Base-by-base conservation (phyloP, 53 echinoderm and acorn worm species). In the Echinometra lucunter region DNA sequence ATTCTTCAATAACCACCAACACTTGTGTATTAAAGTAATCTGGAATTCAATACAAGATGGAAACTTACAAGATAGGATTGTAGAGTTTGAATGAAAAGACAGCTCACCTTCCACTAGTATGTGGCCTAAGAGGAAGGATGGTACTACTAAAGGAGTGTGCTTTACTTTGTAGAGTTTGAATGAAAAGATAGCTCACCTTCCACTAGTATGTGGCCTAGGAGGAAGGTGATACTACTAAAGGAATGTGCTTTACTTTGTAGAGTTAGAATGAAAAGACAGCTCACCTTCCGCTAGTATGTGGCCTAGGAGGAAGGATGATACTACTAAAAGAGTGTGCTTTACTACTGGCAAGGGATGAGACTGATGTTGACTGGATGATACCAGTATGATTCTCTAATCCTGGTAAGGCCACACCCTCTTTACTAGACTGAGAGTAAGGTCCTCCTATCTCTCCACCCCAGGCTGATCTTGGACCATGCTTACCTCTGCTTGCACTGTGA, bases 401-500 rank as follows among this genome's bases (percentile, higher is more conserved):
- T 5, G 96, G 96, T 15, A 96, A 88, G 25, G 81, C 96, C 44
- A 94, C 60, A 38, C 66, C 45, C n/a, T 94, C 45, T n/a, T 92
- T 92, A 23, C 91, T 45, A 19, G 92, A 66, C 17, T 11, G 40
- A 1, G 57, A 49, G 70, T 89, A 89, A 49, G 96, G 95, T 17
- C 99, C 99, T 18, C 99, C 99, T 35, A 99, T 99, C 89, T 99
- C 98, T 30, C 99, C 99, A 32, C 99, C 99, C 99, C 99, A 99
- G 28, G 99, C 98, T 2, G 99, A 99, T 44, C 99, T 95, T 32
- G 96, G 96, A 2, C 99, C 99, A 18, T 97, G 95, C 66, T 95
- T 96, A 34, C 99, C 99, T 28, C 97, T 88, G 37, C 95, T 96
- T 74, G 98, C 96, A 89, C 98, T 97, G 93, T 28, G 93, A 55